Percentiles rank a stretch among this genome's conserved stretches.
Evolutionary conservation across 2,888 invertebrate genomes (phyloP).

Genomic region (Leptopterna dolabrata): DNA sequence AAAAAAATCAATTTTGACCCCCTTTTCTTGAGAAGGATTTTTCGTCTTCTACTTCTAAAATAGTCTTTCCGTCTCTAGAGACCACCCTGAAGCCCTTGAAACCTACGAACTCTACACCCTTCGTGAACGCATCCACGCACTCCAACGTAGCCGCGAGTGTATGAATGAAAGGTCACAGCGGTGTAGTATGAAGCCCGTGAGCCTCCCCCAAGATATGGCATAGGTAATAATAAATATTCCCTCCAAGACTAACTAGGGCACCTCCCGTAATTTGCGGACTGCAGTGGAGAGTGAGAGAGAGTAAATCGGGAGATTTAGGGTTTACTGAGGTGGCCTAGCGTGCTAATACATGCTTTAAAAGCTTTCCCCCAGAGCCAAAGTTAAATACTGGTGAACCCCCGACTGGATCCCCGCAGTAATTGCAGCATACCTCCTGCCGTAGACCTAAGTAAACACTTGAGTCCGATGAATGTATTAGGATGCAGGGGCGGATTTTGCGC

Average conservation of each 20-base stretch:
- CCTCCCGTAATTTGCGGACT: slow-evolving; percentile 17
- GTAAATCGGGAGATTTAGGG: slow-evolving; percentile 36
- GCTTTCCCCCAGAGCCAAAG: background rate
- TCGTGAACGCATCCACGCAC: too few species aligned
- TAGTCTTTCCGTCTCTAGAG: too few species aligned
- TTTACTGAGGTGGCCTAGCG: slow-evolving; percentile 44
- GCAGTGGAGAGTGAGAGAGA: background rate
- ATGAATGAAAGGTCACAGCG: background rate
- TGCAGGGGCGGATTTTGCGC: background rate
- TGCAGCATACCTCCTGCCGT: slow-evolving; percentile 9
- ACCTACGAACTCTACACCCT: too few species aligned
- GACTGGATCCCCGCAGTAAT: slow-evolving; percentile 38
- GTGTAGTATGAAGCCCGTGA: background rate
- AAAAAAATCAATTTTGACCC: too few species aligned
- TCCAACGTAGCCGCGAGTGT: too few species aligned
- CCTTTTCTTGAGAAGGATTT: too few species aligned
- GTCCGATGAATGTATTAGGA: background rate
- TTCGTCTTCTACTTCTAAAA: too few species aligned
- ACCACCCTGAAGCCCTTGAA: too few species aligned
- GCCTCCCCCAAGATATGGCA: background rate
- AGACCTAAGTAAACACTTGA: slow-evolving; percentile 33
- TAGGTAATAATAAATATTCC: slow-evolving; percentile 28
- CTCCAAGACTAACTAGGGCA: slow-evolving; percentile 1
- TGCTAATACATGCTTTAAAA: slow-evolving; percentile 40
- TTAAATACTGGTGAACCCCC: slow-evolving; percentile 1